phyloP scores from a whole-genome alignment of 2,113 vertebrate genomes.

The Zosterops borbonicus region DNA sequence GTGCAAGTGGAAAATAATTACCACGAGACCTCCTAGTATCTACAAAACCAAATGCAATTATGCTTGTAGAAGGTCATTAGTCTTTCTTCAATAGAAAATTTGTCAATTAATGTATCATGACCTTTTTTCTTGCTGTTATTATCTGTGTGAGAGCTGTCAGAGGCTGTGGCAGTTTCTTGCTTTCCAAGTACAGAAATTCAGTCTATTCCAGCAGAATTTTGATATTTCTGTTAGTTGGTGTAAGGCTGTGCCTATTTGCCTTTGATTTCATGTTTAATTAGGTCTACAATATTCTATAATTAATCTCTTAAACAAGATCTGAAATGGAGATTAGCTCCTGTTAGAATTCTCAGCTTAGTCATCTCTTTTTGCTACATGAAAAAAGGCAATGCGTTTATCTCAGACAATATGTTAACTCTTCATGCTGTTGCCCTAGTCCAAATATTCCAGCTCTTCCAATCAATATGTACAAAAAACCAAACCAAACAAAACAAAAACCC shows the following conservation, averaged over 20 bases:
- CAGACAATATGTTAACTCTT: not conserved
- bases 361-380: not conserved
- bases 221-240: not conserved
- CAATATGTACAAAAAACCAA: not conserved
- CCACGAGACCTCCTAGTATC: not conserved
- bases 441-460: not conserved
- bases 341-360: conserved; percentile 1
- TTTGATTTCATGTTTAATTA: conserved; percentile 20
- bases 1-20: not conserved
- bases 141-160: not conserved
- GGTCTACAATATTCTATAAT: conserved; percentile 20
- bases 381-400: not conserved
- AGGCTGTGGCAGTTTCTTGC: not conserved
- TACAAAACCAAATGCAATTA: not conserved
- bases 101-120: not conserved
- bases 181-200: not conserved
- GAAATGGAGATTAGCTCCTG: conserved; percentile 18
- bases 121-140: not conserved
- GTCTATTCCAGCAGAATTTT: not conserved
- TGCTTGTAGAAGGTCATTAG: not conserved
- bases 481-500: too few species aligned
- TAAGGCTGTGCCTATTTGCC: not conserved
- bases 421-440: not conserved
- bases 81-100: not conserved
- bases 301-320: conserved; percentile 26